These are phyloP conservation scores for Cheirogaleus major DNA, from an alignment of 2,797 vertebrate species.

Conservation along the genomic window DNA sequence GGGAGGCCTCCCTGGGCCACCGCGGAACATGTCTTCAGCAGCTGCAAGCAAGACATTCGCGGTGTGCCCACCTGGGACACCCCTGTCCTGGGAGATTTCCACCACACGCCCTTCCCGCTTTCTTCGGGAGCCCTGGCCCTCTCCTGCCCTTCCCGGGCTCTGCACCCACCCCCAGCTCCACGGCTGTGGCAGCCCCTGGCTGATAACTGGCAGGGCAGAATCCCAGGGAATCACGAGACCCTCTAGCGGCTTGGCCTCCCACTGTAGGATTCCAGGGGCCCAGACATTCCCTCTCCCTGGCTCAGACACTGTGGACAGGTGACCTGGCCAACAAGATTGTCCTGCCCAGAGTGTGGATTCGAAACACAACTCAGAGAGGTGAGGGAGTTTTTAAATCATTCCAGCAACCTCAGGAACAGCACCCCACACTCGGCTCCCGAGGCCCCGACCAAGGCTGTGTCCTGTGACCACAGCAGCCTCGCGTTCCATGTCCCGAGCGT, in stretches of 20 bases:
- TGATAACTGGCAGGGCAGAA: neutral
- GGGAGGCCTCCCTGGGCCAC: accelerated
- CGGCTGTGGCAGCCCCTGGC: neutral
- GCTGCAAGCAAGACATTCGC: neutral
- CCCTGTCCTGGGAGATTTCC: neutral
- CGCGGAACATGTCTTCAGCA: too few relatives aligned
- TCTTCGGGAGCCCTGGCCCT: neutral
- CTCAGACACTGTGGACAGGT: neutral
- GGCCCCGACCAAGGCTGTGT: neutral
- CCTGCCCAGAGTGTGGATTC: neutral
- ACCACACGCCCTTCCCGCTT: neutral
- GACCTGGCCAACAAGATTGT: neutral
- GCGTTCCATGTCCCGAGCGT: accelerated
- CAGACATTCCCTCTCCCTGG: neutral
- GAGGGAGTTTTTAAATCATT: neutral
- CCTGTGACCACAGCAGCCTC: accelerated
- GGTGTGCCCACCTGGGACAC: neutral
- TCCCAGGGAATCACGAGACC: neutral
- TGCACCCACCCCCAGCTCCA: too few relatives aligned
- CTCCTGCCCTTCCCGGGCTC: neutral
- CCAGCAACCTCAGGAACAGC: neutral
- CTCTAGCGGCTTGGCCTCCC: neutral
- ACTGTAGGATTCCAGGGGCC: neutral
- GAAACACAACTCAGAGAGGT: neutral
- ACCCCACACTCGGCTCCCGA: neutral